phyloP scores from a whole-genome alignment of 2,797 vertebrate species.

The Anguilla obscura region DNA sequence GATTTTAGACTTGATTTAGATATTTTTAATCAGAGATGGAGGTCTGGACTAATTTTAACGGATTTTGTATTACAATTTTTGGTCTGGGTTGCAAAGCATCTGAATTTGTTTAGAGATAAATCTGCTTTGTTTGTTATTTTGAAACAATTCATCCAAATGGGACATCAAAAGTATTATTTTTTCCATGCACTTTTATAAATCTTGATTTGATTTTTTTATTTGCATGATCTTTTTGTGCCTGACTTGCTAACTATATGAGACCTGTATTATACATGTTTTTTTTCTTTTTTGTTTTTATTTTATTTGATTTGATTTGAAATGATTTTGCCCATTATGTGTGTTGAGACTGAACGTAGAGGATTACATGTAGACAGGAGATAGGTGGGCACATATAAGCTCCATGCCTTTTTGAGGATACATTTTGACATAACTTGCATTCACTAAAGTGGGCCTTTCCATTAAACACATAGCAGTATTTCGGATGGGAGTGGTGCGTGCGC shows the following conservation, averaged over 20 bases:
- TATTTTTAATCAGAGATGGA: background rate
- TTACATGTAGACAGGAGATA: background rate
- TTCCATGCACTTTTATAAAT: conserved; percentile 15
- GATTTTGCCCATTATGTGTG: background rate
- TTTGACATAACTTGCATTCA: background rate
- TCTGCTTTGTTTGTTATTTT: background rate
- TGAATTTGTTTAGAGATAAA: background rate
- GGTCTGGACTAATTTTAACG: conserved; percentile 24
- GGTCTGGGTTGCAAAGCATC: conserved; percentile 2
- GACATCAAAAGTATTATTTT: background rate
- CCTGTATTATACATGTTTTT: conserved; percentile 9
- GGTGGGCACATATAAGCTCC: background rate
- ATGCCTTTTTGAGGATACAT: conserved; percentile 1
- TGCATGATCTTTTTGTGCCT: conserved; percentile 37
- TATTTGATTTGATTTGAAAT: conserved; percentile 13
- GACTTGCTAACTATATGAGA: conserved; percentile 17
- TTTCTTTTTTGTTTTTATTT: background rate
- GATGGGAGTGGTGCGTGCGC: background rate
- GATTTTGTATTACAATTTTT: background rate
- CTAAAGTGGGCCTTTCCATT: background rate
- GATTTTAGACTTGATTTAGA: background rate
- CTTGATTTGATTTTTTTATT: conserved; percentile 34
- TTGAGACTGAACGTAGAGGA: background rate
- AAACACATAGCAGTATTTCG: background rate
- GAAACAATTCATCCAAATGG: background rate